Base-by-base conservation (phyloP, 2,113 vertebrate genomes). In the Irena cyanogastra region DNA sequence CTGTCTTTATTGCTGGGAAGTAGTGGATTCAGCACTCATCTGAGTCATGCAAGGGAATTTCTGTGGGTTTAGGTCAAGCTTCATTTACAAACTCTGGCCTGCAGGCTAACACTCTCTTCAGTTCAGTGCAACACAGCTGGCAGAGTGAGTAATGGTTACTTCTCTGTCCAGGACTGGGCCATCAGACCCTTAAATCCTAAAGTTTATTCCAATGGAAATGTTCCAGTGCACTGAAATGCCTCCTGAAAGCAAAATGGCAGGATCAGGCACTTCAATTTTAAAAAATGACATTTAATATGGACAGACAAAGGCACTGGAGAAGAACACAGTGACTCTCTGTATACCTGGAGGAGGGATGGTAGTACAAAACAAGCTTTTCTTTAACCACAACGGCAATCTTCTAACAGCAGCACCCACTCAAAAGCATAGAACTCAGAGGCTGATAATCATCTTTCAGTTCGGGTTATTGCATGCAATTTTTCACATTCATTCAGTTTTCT, bases 401-500 rank as follows among this genome's bases (percentile, higher is more conserved):
- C 96, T 98, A 98, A 98, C 97, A 98, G 97, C 98, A 97, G 97
- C 96, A 95, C 96, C 85, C 94, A 94, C 96, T 98, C 97, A 97
- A 97, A 98, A 98, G 96, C 96, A 94, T 53, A 97, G 97, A 98
- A 98, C 93, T 97, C 95, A 87, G 97, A 98, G 97, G 97, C 16
- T 98, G 98, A 98, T 98, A 98, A 98, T 98, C 97, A 98, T 98
- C 98, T 98, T 97, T 98, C 94, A 60, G 97, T 96, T 96, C 96
- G 94, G 97, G 98, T 98, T 98, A 98, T 98, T 98, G 97, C 97
- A 97, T 98, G 98, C 97, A 97, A 97, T 98, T 98, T 98, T 98
- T 98, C 97, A 97, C 98, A 98, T 98, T 98, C 97, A 97, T 97
- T 97, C 98, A 96, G 96, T 98, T 98, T 98, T 97, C 96, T 97